phyloP scores from a whole-genome alignment of 2,797 vertebrate species.

The Tokudaia tokunoshimensis region DNA sequence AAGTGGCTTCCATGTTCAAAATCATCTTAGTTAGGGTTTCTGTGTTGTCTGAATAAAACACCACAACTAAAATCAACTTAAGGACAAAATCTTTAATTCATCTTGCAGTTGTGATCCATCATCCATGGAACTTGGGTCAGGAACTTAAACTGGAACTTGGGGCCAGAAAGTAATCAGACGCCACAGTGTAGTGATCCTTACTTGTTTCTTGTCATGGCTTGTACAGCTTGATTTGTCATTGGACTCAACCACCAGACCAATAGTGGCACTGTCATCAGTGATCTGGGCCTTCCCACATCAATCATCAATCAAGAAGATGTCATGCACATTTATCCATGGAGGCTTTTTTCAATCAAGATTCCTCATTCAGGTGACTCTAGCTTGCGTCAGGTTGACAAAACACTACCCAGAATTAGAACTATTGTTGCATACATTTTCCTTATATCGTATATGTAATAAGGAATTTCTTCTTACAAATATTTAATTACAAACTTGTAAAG shows the following conservation, averaged over 20 bases:
- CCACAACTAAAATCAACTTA: too few relatives aligned
- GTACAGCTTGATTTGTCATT: neutral
- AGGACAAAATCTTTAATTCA: neutral
- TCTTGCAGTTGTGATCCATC: neutral
- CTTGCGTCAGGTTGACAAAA: neutral
- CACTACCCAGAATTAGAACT: neutral
- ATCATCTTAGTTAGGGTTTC: neutral
- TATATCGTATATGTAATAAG: neutral
- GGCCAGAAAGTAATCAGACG: too few relatives aligned
- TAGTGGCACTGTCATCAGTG: neutral
- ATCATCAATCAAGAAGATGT: neutral
- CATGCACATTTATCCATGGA: neutral
- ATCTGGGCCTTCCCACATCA: neutral
- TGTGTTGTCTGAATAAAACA: neutral
- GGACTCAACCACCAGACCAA: neutral
- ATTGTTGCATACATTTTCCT: neutral
- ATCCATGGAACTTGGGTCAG: neutral
- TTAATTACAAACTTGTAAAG: neutral
- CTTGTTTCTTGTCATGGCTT: neutral
- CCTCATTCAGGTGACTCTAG: neutral
- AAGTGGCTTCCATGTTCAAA: neutral
- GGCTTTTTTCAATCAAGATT: neutral
- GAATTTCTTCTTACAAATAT: neutral
- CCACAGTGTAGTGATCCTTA: neutral
- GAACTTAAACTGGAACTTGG: neutral